Percentiles rank a stretch among this genome's conserved stretches.
phyloP scores from a whole-genome alignment of 2,797 vertebrate species.

The Hydrocynus forskahlii region DNA sequence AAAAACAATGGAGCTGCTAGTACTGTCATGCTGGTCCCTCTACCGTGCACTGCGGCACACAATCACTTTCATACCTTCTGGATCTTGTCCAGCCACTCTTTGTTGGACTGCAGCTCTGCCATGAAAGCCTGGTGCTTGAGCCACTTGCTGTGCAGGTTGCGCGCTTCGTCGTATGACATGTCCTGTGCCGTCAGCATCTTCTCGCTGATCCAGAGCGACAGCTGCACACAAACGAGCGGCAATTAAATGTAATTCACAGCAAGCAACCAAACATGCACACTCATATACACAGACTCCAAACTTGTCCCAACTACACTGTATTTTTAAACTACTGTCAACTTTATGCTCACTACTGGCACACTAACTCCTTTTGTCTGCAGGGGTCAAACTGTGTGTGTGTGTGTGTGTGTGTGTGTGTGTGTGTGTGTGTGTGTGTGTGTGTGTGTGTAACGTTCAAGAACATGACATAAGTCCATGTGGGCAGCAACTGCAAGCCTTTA shows the following conservation, averaged over 20 bases:
- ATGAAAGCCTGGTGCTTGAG: constrained; percentile 97
- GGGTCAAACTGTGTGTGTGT: background rate
- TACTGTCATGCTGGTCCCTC: no score
- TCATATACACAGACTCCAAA: background rate
- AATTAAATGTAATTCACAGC: background rate
- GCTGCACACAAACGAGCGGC: constrained; percentile 64
- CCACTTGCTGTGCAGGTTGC: constrained; percentile 98
- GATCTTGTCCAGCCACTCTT: constrained; percentile 92
- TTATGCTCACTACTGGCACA: background rate
- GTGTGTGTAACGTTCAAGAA: no score
- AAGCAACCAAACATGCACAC: background rate
- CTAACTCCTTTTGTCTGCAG: background rate
- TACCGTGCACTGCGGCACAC: background rate
- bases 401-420: no score
- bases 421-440: no score
- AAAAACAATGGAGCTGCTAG: no score
- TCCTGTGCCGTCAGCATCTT: constrained; percentile 99
- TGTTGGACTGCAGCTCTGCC: constrained; percentile 96
- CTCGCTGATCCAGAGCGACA: constrained; percentile 97
- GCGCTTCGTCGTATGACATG: constrained; percentile 96
- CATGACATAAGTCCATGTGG: background rate
- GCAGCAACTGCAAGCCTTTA: background rate
- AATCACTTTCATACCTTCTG: constrained; percentile 79
- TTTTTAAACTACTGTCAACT: background rate
- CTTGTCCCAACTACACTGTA: background rate